phyloP scores from a whole-genome alignment of 2,113 vertebrate species.

The Charina bottae region DNA sequence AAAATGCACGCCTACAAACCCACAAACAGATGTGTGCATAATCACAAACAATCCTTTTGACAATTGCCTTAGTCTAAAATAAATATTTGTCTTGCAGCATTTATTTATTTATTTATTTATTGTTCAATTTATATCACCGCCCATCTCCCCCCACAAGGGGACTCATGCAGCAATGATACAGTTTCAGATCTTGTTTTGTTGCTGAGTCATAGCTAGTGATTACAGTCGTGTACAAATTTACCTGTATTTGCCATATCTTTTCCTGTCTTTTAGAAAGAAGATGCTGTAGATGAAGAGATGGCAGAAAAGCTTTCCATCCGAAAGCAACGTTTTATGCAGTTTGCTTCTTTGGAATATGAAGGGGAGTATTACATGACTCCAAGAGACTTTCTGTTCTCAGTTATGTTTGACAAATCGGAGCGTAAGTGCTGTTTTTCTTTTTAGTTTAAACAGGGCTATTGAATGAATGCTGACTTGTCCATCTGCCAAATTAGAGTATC shows the following conservation, averaged over 20 bases:
- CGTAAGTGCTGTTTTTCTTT: constrained; percentile 78
- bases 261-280: constrained; percentile 70
- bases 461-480: not conserved
- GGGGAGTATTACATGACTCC: constrained; percentile 94
- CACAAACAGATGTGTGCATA: not conserved
- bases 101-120: no score
- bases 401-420: constrained; percentile 88
- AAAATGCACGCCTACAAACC: not conserved
- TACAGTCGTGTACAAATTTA: constrained; percentile 5
- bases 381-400: constrained; percentile 93
- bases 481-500: not conserved
- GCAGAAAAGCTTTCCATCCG: constrained; percentile 70
- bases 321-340: constrained; percentile 88
- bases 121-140: no score
- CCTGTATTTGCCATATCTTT: not conserved
- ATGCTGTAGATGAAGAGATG: constrained; percentile 44
- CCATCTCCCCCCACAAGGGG: no score
- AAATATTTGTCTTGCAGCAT: not conserved
- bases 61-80: not conserved
- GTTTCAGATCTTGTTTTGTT: not conserved
- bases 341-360: constrained; percentile 86
- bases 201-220: not conserved
- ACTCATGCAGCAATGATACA: not conserved
- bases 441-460: not conserved
- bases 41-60: not conserved